Evolutionary conservation across 2,888 invertebrate genomes (phyloP).

Genomic region (Brachycybe producta): DNA sequence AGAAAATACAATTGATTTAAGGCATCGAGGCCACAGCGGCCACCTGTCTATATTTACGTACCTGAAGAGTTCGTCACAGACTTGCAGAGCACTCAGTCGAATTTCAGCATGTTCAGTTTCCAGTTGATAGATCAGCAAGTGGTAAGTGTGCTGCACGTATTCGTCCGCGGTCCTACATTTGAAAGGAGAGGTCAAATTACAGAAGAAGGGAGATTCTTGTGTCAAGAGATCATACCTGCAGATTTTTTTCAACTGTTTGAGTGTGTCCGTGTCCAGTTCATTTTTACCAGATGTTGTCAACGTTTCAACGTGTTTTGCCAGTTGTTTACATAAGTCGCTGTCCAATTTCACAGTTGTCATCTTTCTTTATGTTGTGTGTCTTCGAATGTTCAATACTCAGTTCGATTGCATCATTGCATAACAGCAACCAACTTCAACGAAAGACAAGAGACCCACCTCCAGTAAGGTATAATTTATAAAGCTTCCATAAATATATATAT

Average conservation of each 20-base stretch:
- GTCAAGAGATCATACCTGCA: constrained; percentile 9
- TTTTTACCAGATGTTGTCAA: constrained; percentile 12
- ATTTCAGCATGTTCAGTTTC: constrained; percentile 42
- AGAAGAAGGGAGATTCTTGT: background rate
- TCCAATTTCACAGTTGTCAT: too few relatives aligned
- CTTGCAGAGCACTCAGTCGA: constrained; percentile 39
- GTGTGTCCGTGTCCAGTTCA: constrained; percentile 2
- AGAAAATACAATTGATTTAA: too few relatives aligned
- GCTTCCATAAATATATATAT: too few relatives aligned
- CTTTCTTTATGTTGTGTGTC: too few relatives aligned
- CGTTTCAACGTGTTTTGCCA: constrained; percentile 5
- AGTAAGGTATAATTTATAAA: too few relatives aligned
- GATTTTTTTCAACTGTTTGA: constrained; percentile 4
- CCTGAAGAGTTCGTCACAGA: constrained; percentile 41
- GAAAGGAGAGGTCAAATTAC: background rate
- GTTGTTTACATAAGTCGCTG: constrained; percentile 1
- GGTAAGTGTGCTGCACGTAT: constrained; percentile 36
- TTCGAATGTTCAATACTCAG: too few relatives aligned
- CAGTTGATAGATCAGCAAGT: constrained; percentile 36
- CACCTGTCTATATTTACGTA: constrained; percentile 22
- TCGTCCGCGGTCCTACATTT: constrained; percentile 33
- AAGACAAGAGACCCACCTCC: too few relatives aligned
- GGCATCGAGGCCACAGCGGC: too few relatives aligned
- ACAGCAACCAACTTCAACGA: too few relatives aligned
- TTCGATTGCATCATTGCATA: too few relatives aligned